Evolutionary conservation across 2,888 invertebrate genomes (phyloP).

Genomic region (Cataglyphis livida): DNA sequence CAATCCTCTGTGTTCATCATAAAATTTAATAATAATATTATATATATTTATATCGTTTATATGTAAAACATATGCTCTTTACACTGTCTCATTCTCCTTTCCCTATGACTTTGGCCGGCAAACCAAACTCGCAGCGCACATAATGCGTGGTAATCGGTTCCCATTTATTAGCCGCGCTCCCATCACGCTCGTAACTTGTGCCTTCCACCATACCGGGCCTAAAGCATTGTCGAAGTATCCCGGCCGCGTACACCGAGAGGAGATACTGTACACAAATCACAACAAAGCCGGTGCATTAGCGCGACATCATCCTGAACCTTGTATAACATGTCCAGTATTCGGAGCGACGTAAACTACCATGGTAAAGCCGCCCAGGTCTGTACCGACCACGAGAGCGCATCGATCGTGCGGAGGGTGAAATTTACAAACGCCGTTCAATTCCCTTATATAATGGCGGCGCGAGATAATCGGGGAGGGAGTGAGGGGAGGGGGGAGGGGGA

Average conservation of each 20-base stretch:
- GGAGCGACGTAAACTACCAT: slow-evolving; percentile 57
- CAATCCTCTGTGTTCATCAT: neutral
- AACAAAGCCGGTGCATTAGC: slow-evolving; percentile 76
- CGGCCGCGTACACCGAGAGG: slow-evolving; percentile 64
- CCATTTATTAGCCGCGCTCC: slow-evolving; percentile 40
- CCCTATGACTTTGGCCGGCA: slow-evolving; percentile 11
- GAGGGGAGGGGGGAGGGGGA: too few relatives aligned
- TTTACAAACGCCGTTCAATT: slow-evolving; percentile 54
- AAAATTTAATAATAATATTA: neutral
- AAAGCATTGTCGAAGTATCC: slow-evolving; percentile 59
- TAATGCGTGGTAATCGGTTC: slow-evolving; percentile 49
- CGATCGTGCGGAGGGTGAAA: slow-evolving; percentile 40
- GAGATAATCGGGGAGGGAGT: neutral
- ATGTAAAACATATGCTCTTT: slow-evolving; percentile 12
- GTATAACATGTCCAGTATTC: slow-evolving; percentile 60
- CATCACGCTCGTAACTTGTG: slow-evolving; percentile 55
- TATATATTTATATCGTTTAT: neutral
- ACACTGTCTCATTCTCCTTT: neutral
- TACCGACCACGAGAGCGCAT: slow-evolving; percentile 51
- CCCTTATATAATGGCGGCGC: slow-evolving; percentile 45
- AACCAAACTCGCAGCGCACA: slow-evolving; percentile 31
- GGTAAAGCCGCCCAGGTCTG: slow-evolving; percentile 50
- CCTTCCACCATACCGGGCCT: slow-evolving; percentile 55
- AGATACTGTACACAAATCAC: slow-evolving; percentile 79
- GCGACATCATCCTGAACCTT: slow-evolving; percentile 73